phyloP scores from a whole-genome alignment of 2,113 vertebrate genomes.

The Misgurnus anguillicaudatus region DNA sequence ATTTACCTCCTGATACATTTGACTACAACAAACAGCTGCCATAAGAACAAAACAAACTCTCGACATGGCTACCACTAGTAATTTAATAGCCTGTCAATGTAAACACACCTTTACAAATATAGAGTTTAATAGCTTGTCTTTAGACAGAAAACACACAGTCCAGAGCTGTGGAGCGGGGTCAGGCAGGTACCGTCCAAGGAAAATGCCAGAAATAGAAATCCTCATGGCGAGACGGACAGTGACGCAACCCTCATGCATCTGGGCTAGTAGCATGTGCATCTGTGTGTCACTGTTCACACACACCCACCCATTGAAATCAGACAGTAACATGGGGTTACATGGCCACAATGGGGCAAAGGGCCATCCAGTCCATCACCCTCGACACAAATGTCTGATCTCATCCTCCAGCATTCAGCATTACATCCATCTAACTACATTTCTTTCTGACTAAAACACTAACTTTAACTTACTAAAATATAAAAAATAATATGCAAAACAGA shows the following conservation, averaged over 20 bases:
- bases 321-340: slow-evolving; percentile 14
- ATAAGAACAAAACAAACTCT: too few species aligned
- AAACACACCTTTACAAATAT: neutral
- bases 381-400: neutral
- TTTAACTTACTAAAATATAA: neutral
- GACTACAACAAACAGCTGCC: too few species aligned
- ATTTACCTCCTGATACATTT: too few species aligned
- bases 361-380: neutral
- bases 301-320: neutral
- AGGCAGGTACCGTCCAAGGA: slow-evolving; percentile 29
- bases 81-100: too few species aligned
- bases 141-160: neutral
- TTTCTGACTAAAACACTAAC: neutral
- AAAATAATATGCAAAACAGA: too few species aligned
- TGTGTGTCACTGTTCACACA: slow-evolving; percentile 32
- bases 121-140: neutral
- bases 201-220: slow-evolving; percentile 42
- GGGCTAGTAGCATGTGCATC: neutral
- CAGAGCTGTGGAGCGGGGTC: slow-evolving; percentile 8
- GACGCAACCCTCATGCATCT: slow-evolving; percentile 35
- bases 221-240: slow-evolving; percentile 30
- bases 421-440: neutral
- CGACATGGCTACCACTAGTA: too few species aligned
- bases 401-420: neutral
- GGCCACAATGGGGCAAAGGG: slow-evolving; percentile 5